Evolutionary conservation across 2,113 vertebrate genomes (phyloP).

Genomic region (Ascaphus truei): DNA sequence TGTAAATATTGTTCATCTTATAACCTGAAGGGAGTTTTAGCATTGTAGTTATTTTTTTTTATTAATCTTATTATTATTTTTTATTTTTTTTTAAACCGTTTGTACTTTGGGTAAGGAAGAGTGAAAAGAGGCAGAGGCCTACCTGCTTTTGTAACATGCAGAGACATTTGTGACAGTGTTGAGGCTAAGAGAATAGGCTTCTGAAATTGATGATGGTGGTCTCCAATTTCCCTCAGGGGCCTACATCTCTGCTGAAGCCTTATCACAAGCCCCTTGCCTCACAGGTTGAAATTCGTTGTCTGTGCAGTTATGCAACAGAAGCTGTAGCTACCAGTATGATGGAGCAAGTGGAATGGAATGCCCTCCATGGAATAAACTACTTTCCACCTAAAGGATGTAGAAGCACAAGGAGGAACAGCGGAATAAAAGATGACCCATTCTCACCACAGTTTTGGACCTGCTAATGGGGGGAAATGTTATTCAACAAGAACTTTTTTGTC

Average conservation of each 20-base stretch:
- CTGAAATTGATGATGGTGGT: background rate
- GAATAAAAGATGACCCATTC: constrained; percentile 46
- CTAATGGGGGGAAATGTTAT: constrained; percentile 63
- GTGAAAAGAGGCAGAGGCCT: no score
- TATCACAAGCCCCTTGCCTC: background rate
- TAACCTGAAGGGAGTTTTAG: constrained; percentile 73
- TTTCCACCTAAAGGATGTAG: background rate
- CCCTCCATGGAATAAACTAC: background rate
- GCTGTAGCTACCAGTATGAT: background rate
- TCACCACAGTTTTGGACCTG: constrained; percentile 65
- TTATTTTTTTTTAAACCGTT: background rate
- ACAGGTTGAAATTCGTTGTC: background rate
- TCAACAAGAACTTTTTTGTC: constrained; percentile 73
- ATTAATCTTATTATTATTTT: background rate
- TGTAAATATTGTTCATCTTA: constrained; percentile 76
- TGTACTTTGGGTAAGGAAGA: background rate
- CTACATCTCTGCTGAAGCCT: background rate
- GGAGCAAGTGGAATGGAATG: background rate
- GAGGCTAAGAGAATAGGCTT: background rate
- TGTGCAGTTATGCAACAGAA: background rate
- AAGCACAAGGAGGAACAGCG: constrained; percentile 13
- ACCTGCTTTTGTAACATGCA: background rate
- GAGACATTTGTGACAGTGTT: background rate
- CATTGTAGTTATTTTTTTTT: constrained; percentile 65
- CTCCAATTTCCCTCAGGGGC: no score